phyloP scores from a whole-genome alignment of 2,888 invertebrate genomes.

The Saturnia pavonia region DNA sequence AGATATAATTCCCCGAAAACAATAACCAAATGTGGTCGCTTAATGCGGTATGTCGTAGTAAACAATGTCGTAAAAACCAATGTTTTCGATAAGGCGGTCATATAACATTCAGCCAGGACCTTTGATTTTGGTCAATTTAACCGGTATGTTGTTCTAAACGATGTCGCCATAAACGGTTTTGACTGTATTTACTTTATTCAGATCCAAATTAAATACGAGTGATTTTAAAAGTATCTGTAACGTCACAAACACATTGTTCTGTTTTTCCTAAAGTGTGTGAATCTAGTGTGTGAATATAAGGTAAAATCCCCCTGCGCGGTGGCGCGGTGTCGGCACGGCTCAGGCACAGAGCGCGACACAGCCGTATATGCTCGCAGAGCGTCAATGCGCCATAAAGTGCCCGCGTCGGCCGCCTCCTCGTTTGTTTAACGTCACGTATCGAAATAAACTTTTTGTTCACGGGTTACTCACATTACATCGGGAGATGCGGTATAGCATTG shows the following conservation, averaged over 20 bases:
- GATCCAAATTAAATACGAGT: background rate
- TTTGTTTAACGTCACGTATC: constrained; percentile 16
- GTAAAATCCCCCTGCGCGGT: background rate
- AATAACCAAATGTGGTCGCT: too few relatives aligned
- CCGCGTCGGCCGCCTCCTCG: constrained; percentile 15
- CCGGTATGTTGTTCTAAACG: too few relatives aligned
- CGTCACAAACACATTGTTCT: background rate
- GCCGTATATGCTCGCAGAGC: background rate
- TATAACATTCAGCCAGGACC: too few relatives aligned
- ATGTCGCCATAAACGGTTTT: too few relatives aligned
- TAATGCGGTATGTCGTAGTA: too few relatives aligned
- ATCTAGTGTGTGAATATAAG: background rate
- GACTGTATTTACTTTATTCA: too few relatives aligned
- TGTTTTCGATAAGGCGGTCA: too few relatives aligned
- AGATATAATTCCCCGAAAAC: too few relatives aligned
- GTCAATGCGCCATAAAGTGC: background rate
- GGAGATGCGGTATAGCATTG: background rate
- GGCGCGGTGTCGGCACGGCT: background rate
- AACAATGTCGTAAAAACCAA: too few relatives aligned
- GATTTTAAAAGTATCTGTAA: background rate
- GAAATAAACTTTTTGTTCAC: constrained; percentile 18
- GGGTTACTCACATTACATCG: background rate
- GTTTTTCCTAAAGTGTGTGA: background rate
- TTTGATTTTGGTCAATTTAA: too few relatives aligned
- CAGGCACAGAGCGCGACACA: too few relatives aligned